Percentiles rank a stretch among this genome's conserved stretches.
Conservation (phyloP, 1,140 invertebrate species). For the Odontomachus brunneus region DNA sequence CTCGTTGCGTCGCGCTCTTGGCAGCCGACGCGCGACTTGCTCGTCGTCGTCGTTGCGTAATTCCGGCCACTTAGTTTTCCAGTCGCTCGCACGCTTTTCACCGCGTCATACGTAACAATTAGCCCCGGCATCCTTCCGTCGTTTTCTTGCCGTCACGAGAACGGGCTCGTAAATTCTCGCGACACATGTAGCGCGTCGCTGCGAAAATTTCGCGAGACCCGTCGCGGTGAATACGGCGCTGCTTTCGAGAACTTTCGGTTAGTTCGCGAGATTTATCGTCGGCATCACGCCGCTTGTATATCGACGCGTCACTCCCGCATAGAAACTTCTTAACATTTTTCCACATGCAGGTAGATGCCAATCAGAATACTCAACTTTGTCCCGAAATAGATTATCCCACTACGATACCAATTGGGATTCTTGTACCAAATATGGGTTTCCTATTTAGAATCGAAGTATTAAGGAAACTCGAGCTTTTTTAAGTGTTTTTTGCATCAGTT, state of each 20-base stretch:
- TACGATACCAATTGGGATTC: too few relatives aligned
- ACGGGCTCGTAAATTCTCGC: constrained; percentile 13
- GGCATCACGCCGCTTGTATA: constrained; percentile 8
- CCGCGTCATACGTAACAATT: constrained; percentile 37
- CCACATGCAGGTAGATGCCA: too few relatives aligned
- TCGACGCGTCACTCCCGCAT: neutral
- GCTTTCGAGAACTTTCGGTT: constrained; percentile 3
- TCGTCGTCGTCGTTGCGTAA: neutral
- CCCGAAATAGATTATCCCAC: too few relatives aligned
- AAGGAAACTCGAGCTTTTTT: too few relatives aligned
- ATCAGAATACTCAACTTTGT: too few relatives aligned
- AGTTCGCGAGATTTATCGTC: constrained; percentile 13
- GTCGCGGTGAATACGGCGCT: neutral
- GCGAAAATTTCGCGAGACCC: constrained; percentile 15
- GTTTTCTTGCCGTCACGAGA: neutral
- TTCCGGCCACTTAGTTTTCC: neutral
- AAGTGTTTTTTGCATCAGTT: too few relatives aligned
- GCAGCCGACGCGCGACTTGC: neutral
- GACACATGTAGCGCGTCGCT: constrained; percentile 10
- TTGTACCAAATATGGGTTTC: too few relatives aligned
- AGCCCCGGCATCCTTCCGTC: neutral
- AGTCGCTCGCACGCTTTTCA: constrained; percentile 16
- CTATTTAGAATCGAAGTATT: too few relatives aligned
- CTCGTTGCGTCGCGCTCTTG: constrained; percentile 23
- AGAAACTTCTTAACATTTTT: too few relatives aligned